phyloP scores from a whole-genome alignment of 2,888 invertebrate genomes.

The Drosophila paramelanica region DNA sequence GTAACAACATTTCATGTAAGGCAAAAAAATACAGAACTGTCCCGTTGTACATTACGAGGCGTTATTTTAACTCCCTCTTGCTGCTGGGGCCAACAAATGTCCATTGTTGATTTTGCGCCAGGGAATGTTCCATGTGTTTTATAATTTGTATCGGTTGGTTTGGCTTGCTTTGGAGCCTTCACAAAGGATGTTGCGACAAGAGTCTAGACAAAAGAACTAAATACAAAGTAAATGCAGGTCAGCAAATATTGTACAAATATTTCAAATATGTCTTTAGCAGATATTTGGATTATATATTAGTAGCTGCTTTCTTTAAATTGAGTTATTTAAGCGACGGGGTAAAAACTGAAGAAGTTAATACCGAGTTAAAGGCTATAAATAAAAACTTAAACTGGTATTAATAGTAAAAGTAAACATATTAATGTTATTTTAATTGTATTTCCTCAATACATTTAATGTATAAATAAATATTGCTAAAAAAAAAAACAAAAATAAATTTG shows the following conservation, averaged over 20 bases:
- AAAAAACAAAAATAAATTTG: no score
- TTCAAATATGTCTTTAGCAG: background rate
- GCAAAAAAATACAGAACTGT: background rate
- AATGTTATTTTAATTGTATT: no score
- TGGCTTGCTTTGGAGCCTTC: conserved; percentile 13
- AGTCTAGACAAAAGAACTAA: conserved; percentile 49
- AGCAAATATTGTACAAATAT: conserved; percentile 14
- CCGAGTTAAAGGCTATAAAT: no score
- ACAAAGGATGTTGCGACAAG: conserved; percentile 15
- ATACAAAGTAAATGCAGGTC: conserved; percentile 16
- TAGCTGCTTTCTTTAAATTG: background rate
- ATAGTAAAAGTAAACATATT: no score
- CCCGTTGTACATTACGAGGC: background rate
- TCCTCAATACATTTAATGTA: no score
- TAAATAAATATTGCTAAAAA: no score
- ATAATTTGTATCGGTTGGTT: conserved; percentile 30
- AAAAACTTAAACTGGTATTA: no score
- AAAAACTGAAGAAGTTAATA: background rate
- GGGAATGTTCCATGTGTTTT: conserved; percentile 31
- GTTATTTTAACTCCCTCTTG: background rate
- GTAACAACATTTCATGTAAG: conserved; percentile 26
- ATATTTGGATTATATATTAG: background rate
- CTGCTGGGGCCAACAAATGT: conserved; percentile 23
- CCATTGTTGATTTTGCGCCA: conserved; percentile 49
- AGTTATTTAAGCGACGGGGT: background rate